Percentiles rank a stretch among this genome's conserved stretches.
Conservation (phyloP, 2,797 vertebrate genomes). For the Masticophis lateralis region DNA sequence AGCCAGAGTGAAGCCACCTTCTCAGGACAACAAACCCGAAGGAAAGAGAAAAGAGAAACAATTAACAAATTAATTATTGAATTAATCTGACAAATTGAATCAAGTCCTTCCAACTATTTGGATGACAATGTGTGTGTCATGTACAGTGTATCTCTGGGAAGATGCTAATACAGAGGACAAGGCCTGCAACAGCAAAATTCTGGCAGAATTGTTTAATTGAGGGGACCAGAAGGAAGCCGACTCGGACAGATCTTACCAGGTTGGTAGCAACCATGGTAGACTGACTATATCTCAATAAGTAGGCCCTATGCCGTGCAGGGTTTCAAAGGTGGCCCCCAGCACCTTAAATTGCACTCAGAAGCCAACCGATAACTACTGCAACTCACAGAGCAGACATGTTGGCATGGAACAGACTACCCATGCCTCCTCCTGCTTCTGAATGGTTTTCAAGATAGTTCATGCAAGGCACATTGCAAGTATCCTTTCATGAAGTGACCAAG, state of each 20-base stretch:
- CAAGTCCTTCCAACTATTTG: background rate
- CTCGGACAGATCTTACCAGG: background rate
- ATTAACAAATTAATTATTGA: background rate
- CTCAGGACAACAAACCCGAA: background rate
- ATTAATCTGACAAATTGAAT: too few relatives aligned
- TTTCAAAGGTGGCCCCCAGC: background rate
- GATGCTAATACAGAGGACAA: background rate
- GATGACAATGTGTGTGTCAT: background rate
- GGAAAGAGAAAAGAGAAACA: background rate
- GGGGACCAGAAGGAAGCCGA: background rate
- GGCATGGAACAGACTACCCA: background rate
- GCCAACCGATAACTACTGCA: background rate
- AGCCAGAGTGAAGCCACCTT: constrained; percentile 90
- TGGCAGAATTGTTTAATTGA: background rate
- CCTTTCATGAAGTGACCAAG: background rate
- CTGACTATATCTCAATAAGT: background rate
- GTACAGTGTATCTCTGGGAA: background rate
- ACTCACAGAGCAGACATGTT: background rate
- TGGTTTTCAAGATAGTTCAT: background rate
- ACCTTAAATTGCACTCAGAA: background rate
- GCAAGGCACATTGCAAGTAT: background rate
- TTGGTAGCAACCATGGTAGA: background rate
- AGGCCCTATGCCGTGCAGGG: background rate
- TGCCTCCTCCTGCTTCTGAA: background rate
- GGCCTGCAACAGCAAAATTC: background rate